Percentiles rank a stretch among this genome's conserved stretches.
phyloP scores from a whole-genome alignment of 2,888 invertebrate genomes.

The Ichneumoninae sp. region DNA sequence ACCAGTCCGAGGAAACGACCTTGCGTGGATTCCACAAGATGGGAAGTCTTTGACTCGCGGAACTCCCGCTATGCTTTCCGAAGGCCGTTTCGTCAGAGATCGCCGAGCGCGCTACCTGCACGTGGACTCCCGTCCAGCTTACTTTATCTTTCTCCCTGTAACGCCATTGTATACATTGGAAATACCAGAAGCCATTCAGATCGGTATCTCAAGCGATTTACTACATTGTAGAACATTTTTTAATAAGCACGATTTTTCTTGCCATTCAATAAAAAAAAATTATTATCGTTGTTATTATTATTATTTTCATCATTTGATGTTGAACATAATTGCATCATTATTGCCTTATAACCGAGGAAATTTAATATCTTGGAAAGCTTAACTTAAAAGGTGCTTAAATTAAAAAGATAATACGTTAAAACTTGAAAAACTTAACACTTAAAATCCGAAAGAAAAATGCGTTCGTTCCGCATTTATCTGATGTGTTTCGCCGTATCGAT shows the following conservation, averaged over 20 bases:
- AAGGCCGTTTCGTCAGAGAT: slow-evolving; percentile 56
- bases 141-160: slow-evolving; percentile 1
- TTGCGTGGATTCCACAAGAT: slow-evolving; percentile 65
- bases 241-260: neutral
- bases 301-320: neutral
- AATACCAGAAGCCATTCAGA: slow-evolving; percentile 7
- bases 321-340: neutral
- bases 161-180: neutral
- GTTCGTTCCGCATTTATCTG: neutral
- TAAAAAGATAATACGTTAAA: no score
- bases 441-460: neutral
- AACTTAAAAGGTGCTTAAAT: no score
- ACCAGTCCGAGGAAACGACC: slow-evolving; percentile 61
- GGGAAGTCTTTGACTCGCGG: slow-evolving; percentile 67
- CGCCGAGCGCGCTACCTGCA: slow-evolving; percentile 40
- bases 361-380: no score
- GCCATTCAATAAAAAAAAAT: neutral
- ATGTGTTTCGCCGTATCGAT: neutral
- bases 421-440: no score
- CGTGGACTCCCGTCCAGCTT: slow-evolving; percentile 44
- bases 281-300: neutral
- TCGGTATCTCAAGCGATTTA: neutral
- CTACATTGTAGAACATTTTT: neutral
- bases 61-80: slow-evolving; percentile 55
- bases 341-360: neutral